phyloP scores from a whole-genome alignment of 2,888 invertebrate genomes.

The Eurois occulta region DNA sequence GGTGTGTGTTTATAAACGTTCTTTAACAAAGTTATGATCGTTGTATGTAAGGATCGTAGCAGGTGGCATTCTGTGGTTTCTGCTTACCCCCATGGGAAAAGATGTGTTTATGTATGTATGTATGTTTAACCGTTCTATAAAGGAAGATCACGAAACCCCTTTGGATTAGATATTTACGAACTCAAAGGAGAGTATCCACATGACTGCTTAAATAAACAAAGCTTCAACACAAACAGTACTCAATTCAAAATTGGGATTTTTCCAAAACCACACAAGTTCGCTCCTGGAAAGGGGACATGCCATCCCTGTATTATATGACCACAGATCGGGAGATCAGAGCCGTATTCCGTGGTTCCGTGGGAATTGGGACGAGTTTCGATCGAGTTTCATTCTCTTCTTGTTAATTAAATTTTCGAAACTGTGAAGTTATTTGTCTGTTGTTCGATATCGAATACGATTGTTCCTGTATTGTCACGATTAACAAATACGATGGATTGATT shows the following conservation, averaged over 20 bases:
- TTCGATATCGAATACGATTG: constrained; percentile 58
- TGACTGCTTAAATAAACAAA: constrained; percentile 36
- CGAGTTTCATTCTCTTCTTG: constrained; percentile 76
- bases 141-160: background rate
- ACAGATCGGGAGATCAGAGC: constrained; percentile 82
- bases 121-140: background rate
- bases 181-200: constrained; percentile 14
- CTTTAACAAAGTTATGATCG: too few relatives aligned
- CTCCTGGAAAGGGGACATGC: constrained; percentile 68
- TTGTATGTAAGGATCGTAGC: too few relatives aligned
- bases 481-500: constrained; percentile 60
- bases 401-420: constrained; percentile 79
- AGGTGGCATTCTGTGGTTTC: too few relatives aligned
- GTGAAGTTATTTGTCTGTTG: constrained; percentile 69
- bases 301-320: constrained; percentile 80
- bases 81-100: too few relatives aligned
- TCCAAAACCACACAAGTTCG: constrained; percentile 59
- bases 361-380: constrained; percentile 78
- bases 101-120: too few relatives aligned
- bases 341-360: constrained; percentile 81
- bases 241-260: constrained; percentile 56
- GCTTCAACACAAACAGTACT: constrained; percentile 36
- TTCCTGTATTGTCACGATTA: constrained; percentile 65
- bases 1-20: too few relatives aligned
- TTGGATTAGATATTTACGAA: constrained; percentile 9